Percentiles rank a stretch among this genome's conserved stretches.
These are phyloP conservation scores for Cheilosia scutellata DNA, from an alignment of 2,888 invertebrate genomes.

Conservation along the genomic window DNA sequence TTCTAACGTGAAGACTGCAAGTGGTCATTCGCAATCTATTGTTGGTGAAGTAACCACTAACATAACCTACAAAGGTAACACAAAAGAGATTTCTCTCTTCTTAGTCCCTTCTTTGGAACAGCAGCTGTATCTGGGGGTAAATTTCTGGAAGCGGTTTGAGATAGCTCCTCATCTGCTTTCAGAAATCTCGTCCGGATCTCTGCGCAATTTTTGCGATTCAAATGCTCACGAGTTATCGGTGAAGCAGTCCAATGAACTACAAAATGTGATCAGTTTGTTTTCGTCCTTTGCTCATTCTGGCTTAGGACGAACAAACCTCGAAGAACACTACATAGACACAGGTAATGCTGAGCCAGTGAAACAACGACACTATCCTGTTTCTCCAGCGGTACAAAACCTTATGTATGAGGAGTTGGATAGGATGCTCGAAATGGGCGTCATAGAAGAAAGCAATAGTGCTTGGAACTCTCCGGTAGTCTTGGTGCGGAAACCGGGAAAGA, in stretches of 20 bases:
- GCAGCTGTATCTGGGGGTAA: too few relatives aligned
- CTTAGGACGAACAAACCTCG: constrained; percentile 38
- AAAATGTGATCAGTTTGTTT: not conserved
- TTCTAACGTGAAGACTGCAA: too few relatives aligned
- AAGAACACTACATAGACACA: constrained; percentile 41
- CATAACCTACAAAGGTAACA: too few relatives aligned
- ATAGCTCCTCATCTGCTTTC: constrained; percentile 20
- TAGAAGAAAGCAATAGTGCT: too few relatives aligned
- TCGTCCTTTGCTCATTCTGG: constrained; percentile 1
- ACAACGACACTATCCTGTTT: constrained; percentile 57
- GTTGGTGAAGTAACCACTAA: too few relatives aligned
- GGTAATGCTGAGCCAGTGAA: constrained; percentile 19
- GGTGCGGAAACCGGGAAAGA: constrained; percentile 1
- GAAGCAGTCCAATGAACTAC: not conserved
- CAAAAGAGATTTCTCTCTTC: too few relatives aligned
- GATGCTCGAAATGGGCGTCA: too few relatives aligned
- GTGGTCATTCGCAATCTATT: too few relatives aligned
- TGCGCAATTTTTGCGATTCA: not conserved
- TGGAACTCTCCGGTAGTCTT: not conserved
- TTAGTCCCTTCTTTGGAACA: too few relatives aligned
- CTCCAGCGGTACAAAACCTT: constrained; percentile 43
- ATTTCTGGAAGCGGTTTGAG: too few relatives aligned
- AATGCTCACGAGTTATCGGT: not conserved
- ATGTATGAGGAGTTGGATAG: too few relatives aligned
- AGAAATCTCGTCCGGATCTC: not conserved